Evolutionary conservation across 2,113 vertebrate genomes (phyloP), one percentile per base, ranked within the genome.

Genomic region (Barnardius zonarius): DNA sequence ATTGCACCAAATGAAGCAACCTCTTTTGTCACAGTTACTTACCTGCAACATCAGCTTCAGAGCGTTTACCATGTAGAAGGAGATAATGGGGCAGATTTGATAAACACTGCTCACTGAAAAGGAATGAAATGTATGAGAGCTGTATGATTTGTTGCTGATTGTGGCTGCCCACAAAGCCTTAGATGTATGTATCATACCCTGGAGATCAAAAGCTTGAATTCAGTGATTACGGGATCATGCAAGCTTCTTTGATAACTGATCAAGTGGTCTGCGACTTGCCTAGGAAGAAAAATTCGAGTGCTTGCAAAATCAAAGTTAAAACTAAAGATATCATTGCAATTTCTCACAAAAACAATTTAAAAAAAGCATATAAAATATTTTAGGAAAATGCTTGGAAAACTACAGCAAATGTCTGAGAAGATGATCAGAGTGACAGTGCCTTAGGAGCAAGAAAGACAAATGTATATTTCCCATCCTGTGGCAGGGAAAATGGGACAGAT

Each of bases 201-300:
- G 67, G 67, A 95, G 77, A 96, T 97, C 93, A 94, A 95, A 92
- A 95, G 83, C 49, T 91, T 86, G 84, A 49, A 86, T 97, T 96
- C 92, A 93, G 83, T 2, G 31, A 86, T 97, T 88, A 61, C 59
- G 84, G 85, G 91, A 74, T 96, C 92, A 84, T 51, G 44, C 62
- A 89, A 83, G 77, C 33, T 70, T 90, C 90, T 96, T 89, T 90
- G 84, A 95, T 95, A 93, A 92, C 37, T 57, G 64, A 90, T 82
- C 62, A 64, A 95, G 76, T 81, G 52, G 16, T 91, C 88, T 86
- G 77, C 83, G 83, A 83, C 67, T 81, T 83, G 69, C 64, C 55
- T 10, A 78, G 33, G n/a, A 90, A 83, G 61, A 78, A 83, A 92
- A 80, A 23, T 61, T 67, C 17, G 73, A 43, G 49, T 1, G 3